phyloP scores from a whole-genome alignment of 2,113 vertebrate species.

The Myiopsitta monachus region DNA sequence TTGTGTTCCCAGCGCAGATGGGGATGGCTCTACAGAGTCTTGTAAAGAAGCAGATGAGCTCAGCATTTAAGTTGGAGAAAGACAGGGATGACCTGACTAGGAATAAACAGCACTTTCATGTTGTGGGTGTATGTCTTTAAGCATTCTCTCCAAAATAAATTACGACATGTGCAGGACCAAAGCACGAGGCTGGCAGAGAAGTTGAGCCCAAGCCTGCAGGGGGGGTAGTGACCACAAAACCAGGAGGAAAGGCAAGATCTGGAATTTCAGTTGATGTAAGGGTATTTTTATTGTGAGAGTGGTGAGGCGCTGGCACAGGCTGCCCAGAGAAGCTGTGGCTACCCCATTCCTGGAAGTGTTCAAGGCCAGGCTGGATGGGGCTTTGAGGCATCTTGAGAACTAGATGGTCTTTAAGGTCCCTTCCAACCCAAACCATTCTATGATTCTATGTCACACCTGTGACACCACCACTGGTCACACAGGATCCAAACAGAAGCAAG shows the following conservation, averaged over 20 bases:
- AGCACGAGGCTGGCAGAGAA: not conserved
- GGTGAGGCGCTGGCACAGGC: not conserved
- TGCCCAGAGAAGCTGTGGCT: not conserved
- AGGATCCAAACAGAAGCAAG: not conserved
- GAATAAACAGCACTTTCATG: not conserved
- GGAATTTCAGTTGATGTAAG: not conserved
- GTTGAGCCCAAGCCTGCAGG: not conserved
- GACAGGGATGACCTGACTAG: not conserved
- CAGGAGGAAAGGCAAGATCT: not conserved
- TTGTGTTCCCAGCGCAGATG: accelerated
- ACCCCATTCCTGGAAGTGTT: not conserved
- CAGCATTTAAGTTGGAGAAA: not conserved
- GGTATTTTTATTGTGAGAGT: not conserved
- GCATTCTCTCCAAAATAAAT: not conserved
- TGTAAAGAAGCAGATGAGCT: not conserved
- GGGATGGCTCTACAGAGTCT: not conserved
- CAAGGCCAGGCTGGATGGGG: not conserved
- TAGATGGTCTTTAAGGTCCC: not conserved
- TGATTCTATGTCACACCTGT: not conserved
- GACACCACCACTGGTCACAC: not conserved
- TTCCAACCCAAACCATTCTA: not conserved
- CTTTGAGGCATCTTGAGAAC: not conserved
- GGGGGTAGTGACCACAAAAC: not conserved
- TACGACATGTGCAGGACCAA: not conserved
- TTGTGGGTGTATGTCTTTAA: not conserved